Evolutionary conservation across 2,797 vertebrate species (phyloP), one percentile per base, ranked within the genome.

Genomic region (Graptemys geographica): DNA sequence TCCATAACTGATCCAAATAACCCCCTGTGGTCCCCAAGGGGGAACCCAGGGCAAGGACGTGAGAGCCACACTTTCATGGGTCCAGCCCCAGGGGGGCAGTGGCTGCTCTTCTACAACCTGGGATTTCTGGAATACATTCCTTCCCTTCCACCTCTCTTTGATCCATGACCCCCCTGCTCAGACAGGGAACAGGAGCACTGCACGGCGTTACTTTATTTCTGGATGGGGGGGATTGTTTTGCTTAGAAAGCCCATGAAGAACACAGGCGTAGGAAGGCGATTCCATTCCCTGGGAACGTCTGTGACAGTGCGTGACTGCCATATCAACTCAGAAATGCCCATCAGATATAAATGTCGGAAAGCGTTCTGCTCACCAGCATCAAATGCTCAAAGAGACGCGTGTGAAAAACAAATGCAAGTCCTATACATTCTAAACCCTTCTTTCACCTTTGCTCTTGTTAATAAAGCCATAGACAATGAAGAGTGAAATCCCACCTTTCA

Each of bases 291-390:
- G 59, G 31, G 15, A n/a, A n/a, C 15, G 1, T 65, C 62, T 65
- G 7, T 65, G 62, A 5, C 33, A n/a, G 16, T 6, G 62, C 2
- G 1, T 9, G 33, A 65, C 8, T 19, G 33, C 44, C 28, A 74
- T 88, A 47, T 59, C 79, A 74, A 93, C 83, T 92, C 49, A 83
- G 79, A 83, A 89, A 79, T 62, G 2, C 41, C 88, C 91, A 89
- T 91, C 65, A 27, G 84, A 95, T 31, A 93, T 52, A 92, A 87
- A 47, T 83, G 79, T 62, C 85, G 81, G n/a, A 81, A 95, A 96
- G 87, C 53, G 81, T 56, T 86, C 37, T 69, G 55, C 76, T 76
- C 47, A 69, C 33, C 18, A n/a, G 33, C 21, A n/a, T 69, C 62
- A 69, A 21, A n/a, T 19, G 31, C 59, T 65, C 33, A 65, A 11